Evolutionary conservation across 2,888 invertebrate species (phyloP), one percentile per base, ranked within the genome.

Genomic region (Drosophila macrospina): DNA sequence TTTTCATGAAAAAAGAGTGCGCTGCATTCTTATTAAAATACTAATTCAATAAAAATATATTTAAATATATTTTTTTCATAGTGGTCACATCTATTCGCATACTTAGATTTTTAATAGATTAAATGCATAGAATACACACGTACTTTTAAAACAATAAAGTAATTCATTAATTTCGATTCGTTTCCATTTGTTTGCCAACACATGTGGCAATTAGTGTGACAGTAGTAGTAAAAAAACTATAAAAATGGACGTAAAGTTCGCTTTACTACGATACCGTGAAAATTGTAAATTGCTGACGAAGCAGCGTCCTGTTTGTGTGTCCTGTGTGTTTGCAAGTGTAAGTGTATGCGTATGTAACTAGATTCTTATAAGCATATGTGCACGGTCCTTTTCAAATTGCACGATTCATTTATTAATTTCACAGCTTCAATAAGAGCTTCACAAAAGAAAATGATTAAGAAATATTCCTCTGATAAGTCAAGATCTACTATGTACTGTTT

Each of bases 1-100:
- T 84, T 84, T 88, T 86, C 83, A 77, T 79, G 68, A 88, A 82
- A 88, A 85, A 83, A 83, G 83, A 87, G 88, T 88, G 88, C 67
- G 64, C 74, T 87, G 84, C 81, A 78, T 80, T 84, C 70, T 80
- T 74, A 71, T 79, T 69, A 64, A 69, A 77, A 59, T 76, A 76
- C 79, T 75, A 52, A 55, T 71, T 48, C 47, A 69, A 47, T 84
- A 77, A 56, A 60, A 69, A 65, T 72, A 71, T 34, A 62, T 47
- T 48, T 65, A 30, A 62, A 54, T 37, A 50, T 50, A n/a, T 59
- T 47, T 30, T 56, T 77, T 30, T 56, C 74, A 71, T 72, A 66
- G 63, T 83, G 83, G 88, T 83, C 83, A 86, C 74, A 82, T 69
- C 74, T 68, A 78, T 83, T 69, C 20, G 44, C 44, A 41, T 61